Base-by-base conservation (phyloP, 2,113 vertebrate species). In the Hippolais icterina region DNA sequence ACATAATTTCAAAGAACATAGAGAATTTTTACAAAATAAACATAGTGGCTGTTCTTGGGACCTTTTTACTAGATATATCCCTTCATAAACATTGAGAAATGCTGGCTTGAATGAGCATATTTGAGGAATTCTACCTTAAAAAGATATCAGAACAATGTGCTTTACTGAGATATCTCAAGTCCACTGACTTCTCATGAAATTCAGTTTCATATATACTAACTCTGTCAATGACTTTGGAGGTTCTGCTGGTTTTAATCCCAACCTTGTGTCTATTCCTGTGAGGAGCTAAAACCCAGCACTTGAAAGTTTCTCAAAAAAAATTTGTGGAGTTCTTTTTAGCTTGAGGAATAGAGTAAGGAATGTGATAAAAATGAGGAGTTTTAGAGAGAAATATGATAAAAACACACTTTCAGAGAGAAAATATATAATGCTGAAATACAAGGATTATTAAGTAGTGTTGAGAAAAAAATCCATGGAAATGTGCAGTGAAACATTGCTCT, bases 311-410 rank as follows among this genome's bases (percentile, higher is more conserved):
- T 35, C 3, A 78, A 28, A n/a, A 8, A 82, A 68, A 24, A 2
- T 3, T 28, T 28, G 3, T 54, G 9, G 33, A 0, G 0, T 4
- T 22, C 9, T 52, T 71, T 50, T 54, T 35, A 65, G 8, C 6
- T 64, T 12, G 12, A 90, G 5, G 6, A 87, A 63, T 31, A 29
- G 6, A 50, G 6, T 47, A 54, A 71, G 10, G 29, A 86, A 57
- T 41, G 14, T 63, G 33, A 80, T 27, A 37, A 75, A 81, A 87
- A 85, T 44, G 25, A 86, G 15, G 27, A 39, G 37, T 39, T 39
- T 39, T 11, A 39, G 37, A 39, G 37, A 71, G 10, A 29, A 86
- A 61, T 41, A 12, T 63, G 33, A 80, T 27, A 37, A 75, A 81
- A 87, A 31, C 10, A 28, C 1, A 2, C 10, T 10, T 92, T 90